A percentile compares a stretch with the other conserved stretches of the same genome.
phyloP scores from a whole-genome alignment of 2,797 vertebrate genomes.

The Oryzias sinensis region DNA sequence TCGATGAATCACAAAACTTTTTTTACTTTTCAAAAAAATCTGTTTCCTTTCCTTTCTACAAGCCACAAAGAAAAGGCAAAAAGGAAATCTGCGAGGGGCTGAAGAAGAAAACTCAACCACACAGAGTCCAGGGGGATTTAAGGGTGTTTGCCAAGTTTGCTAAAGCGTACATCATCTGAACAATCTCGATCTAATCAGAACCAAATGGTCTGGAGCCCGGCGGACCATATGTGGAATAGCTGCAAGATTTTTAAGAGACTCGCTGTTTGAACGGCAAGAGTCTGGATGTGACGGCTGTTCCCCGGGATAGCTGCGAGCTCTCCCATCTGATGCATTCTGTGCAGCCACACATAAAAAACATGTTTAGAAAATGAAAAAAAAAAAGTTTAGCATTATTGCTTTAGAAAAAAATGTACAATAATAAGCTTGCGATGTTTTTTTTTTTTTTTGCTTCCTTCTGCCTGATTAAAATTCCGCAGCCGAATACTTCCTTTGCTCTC shows the following conservation, averaged over 20 bases:
- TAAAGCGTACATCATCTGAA: slow-evolving; percentile 66
- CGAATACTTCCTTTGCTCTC: slow-evolving; percentile 4
- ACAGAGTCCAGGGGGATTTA: slow-evolving; percentile 42
- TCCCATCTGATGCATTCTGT: slow-evolving; percentile 27
- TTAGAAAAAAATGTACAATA: slow-evolving; percentile 5
- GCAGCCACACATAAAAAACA: slow-evolving; percentile 2
- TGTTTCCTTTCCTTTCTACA: slow-evolving; percentile 17
- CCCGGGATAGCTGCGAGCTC: slow-evolving; percentile 22
- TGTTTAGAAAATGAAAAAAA: too few relatives aligned
- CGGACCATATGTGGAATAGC: slow-evolving; percentile 52
- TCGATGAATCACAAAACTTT: slow-evolving; percentile 12
- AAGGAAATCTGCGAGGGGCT: slow-evolving; percentile 34
- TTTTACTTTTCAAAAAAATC: slow-evolving; percentile 24
- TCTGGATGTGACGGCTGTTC: slow-evolving; percentile 39
- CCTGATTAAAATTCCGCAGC: slow-evolving; percentile 27
- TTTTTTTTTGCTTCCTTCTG: neutral
- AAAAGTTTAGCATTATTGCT: neutral
- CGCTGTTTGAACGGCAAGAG: slow-evolving; percentile 48
- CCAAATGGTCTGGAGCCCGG: slow-evolving; percentile 65
- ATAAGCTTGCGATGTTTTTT: slow-evolving; percentile 4
- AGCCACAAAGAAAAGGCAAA: neutral
- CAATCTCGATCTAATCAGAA: slow-evolving; percentile 68
- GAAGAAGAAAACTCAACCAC: slow-evolving; percentile 33
- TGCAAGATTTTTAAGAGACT: slow-evolving; percentile 38
- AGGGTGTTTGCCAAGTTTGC: slow-evolving; percentile 46